Percentiles rank a stretch among this genome's conserved stretches.
phyloP scores from a whole-genome alignment of 2,797 vertebrate genomes.

The Dallia pectoralis region DNA sequence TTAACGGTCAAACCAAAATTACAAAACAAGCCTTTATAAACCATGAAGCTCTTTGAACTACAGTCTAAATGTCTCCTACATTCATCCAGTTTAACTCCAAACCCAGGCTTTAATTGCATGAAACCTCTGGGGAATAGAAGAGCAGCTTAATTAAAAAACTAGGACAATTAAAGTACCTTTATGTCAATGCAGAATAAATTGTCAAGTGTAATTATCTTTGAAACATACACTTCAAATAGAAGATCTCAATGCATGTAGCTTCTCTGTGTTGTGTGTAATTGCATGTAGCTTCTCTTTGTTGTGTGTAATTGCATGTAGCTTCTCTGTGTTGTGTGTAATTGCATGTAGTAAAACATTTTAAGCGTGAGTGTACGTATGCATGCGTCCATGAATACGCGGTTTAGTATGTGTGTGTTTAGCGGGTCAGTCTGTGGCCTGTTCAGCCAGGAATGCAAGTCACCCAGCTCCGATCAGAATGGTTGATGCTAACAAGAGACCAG shows the following conservation, averaged over 20 bases:
- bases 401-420: constrained; percentile 10
- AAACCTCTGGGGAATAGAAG: constrained; percentile 28
- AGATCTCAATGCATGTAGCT: constrained; percentile 5
- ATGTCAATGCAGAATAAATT: constrained; percentile 39
- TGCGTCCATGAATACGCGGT: not conserved
- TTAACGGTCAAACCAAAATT: not conserved
- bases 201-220: constrained; percentile 37
- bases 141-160: constrained; percentile 59
- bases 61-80: not conserved
- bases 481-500: constrained; percentile 46
- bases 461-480: not conserved
- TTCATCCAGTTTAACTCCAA: constrained; percentile 33
- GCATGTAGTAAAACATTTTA: too few species aligned
- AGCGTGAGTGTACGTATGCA: not conserved
- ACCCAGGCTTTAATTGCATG: constrained; percentile 31
- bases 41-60: constrained; percentile 11
- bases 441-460: constrained; percentile 49
- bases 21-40: constrained; percentile 1
- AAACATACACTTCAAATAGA: constrained; percentile 26
- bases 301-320: constrained; percentile 1
- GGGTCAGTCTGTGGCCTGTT: constrained; percentile 46
- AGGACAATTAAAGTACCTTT: constrained; percentile 26
- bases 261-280: not conserved
- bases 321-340: constrained; percentile 6
- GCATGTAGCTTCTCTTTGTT: constrained; percentile 11